Evolutionary conservation across 2,888 invertebrate species (phyloP).

Genomic region (Caenorhabditis sp.): DNA sequence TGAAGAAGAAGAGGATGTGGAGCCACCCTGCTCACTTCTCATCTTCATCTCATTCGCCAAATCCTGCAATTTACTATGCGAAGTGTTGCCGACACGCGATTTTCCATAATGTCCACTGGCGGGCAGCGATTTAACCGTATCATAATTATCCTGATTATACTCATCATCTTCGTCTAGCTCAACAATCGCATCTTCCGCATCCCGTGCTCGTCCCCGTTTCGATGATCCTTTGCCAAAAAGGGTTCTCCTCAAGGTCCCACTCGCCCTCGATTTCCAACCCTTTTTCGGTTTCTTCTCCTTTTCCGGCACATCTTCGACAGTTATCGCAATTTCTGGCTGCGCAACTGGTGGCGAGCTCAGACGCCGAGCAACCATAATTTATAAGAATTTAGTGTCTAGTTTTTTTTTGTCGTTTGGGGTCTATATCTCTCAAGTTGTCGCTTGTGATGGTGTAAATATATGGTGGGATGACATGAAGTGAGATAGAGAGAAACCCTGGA

Average conservation of each 20-base stretch:
- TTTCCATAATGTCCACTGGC: slow-evolving; percentile 58
- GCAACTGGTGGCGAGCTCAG: neutral
- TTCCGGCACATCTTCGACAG: slow-evolving; percentile 15
- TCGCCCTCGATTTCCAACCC: slow-evolving; percentile 49
- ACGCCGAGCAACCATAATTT: neutral
- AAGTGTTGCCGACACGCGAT: slow-evolving; percentile 47
- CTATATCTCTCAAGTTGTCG: slow-evolving; percentile 18
- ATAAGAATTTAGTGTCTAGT: neutral
- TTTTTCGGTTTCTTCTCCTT: slow-evolving; percentile 15
- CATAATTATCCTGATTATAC: slow-evolving; percentile 48
- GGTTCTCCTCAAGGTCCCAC: slow-evolving; percentile 45
- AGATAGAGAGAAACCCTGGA: too few species aligned
- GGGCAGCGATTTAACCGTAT: slow-evolving; percentile 57
- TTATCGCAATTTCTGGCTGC: slow-evolving; percentile 31
- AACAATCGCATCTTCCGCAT: slow-evolving; percentile 46
- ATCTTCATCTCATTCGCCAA: slow-evolving; percentile 24
- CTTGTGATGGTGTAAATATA: slow-evolving; percentile 33
- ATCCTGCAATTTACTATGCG: slow-evolving; percentile 31
- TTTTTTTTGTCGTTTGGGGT: too few species aligned
- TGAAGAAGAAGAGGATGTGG: too few species aligned
- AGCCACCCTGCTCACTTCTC: neutral
- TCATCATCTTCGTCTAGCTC: slow-evolving; percentile 50
- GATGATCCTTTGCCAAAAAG: slow-evolving; percentile 49
- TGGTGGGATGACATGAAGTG: slow-evolving; percentile 30
- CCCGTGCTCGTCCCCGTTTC: slow-evolving; percentile 44